Evolutionary conservation across 2,113 vertebrate genomes (phyloP), one percentile per base, ranked within the genome.

Genomic region (Chloropsis cyanopogon): DNA sequence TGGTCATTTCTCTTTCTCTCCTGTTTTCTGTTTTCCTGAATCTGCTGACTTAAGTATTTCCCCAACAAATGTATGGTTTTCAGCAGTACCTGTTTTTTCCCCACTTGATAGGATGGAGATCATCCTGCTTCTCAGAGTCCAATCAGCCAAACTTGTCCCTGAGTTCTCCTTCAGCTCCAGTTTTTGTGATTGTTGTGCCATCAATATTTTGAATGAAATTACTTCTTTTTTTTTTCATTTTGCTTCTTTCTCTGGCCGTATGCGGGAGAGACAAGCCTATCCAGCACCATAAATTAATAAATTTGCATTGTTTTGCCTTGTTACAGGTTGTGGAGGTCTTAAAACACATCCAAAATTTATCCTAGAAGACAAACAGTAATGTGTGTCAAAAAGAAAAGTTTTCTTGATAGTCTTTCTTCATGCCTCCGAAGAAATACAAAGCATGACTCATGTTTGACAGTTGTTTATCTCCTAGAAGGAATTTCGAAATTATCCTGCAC

Each of bases 401-500:
- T 46, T 66, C 24, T 70, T 82, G 29, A n/a, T 57, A 25, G 19
- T 26, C 2, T 7, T 60, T 31, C 49, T 69, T 61, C 16, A 53
- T 66, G 6, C 16, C 5, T 80, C 57, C 9, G 20, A 59, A 89
- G 29, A 35, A 87, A 60, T 50, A 19, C 12, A 69, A 26, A 69
- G 2, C 9, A 42, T 3, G 2, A 37, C 7, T 29, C 44, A 50
- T 49, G 14, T 44, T 2, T 2, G 23, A n/a, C 6, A 54, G 26
- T 15, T 80, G 24, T 22, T 83, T 73, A 47, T 59, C 4, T 21
- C 8, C 11, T 56, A 42, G 23, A 35, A 68, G 23, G 20, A 86
- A 24, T 49, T 44, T 29, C 49, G 39, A 86, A 88, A 47, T 61
- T 7, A n/a, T 44, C 52, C 39, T 13, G 17, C 20, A 4, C 7